Percentiles rank a stretch among this genome's conserved stretches.
phyloP scores from a whole-genome alignment of 2,888 invertebrate species.

The Drosophila antonietae region DNA sequence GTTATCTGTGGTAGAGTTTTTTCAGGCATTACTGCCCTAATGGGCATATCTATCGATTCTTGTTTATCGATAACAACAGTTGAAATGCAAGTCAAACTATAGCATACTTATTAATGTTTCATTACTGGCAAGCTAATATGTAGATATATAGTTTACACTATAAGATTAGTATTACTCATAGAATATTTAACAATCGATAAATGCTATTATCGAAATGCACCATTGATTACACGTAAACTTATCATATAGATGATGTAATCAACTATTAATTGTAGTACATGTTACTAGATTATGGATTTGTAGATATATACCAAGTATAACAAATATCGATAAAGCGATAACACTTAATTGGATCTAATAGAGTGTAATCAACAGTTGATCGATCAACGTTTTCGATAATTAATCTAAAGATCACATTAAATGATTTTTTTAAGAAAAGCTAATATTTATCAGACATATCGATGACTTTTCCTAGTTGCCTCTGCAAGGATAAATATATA shows the following conservation, averaged over 20 bases:
- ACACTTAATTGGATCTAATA: not conserved
- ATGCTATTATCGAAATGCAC: not conserved
- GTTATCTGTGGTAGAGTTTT: too few relatives aligned
- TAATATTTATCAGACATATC: not conserved
- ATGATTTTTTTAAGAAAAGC: too few relatives aligned
- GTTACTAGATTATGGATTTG: not conserved
- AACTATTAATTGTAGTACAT: not conserved
- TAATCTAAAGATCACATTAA: too few relatives aligned
- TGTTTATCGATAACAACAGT: too few relatives aligned
- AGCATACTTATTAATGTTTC: not conserved
- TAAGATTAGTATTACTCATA: too few relatives aligned
- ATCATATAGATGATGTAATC: not conserved
- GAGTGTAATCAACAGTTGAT: too few relatives aligned
- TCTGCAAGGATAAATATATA: not conserved
- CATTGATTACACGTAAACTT: not conserved
- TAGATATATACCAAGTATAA: fast-evolving
- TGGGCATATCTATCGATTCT: not conserved
- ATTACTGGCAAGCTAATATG: not conserved
- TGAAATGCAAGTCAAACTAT: not conserved
- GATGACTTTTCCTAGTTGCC: not conserved
- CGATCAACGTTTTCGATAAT: too few relatives aligned
- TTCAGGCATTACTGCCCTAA: too few relatives aligned
- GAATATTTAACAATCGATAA: not conserved
- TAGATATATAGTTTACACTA: not conserved
- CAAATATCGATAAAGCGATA: not conserved